Evolutionary conservation across 2,113 vertebrate genomes (phyloP), one percentile per base, ranked within the genome.

Genomic region (Andinoacara biseriatus): DNA sequence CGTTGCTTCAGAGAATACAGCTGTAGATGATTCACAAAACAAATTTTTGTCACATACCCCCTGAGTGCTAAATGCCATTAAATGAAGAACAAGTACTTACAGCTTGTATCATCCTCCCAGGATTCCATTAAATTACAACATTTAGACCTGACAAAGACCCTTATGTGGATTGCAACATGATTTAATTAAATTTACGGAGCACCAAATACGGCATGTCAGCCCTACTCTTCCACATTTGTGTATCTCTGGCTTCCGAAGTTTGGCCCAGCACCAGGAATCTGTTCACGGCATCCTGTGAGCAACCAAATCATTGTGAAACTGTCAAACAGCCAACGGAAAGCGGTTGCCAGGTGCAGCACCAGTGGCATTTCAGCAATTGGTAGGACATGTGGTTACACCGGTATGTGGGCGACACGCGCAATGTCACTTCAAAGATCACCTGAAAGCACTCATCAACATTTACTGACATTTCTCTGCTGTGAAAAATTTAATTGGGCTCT

Each of bases 241-340:
- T 38, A 77, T 38, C 38, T 20, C 24, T 78, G 67, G 58, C 24
- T 75, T 72, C 62, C 65, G 69, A 69, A 78, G 59, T 62, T 86
- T 86, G 84, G 83, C 83, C 43, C 8, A 5, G 17, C 56, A 78
- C 61, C 86, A 88, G 65, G 17, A 74, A 78, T 72, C 69, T 40
- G 52, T 29, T 29, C 17, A 20, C 74, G 63, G 57, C 52, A 26
- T 81, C 77, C 49, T 22, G 35, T 5, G 3, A 49, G 72, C 77
- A 49, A 85, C 63, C 81, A 82, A 69, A 86, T 75, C 31, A 82
- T 72, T 3, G 43, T 20, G 69, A 60, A 79, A 18, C 78, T 86
- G 72, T 85, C 72, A 87, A 58, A 26, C 15, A 67, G 77, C 90
- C 84, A 87, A 83, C 61, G 33, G 57, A 38, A 83, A 81, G 29